phyloP scores from a whole-genome alignment of 2,888 invertebrate species.

The Drosophila borborema region DNA sequence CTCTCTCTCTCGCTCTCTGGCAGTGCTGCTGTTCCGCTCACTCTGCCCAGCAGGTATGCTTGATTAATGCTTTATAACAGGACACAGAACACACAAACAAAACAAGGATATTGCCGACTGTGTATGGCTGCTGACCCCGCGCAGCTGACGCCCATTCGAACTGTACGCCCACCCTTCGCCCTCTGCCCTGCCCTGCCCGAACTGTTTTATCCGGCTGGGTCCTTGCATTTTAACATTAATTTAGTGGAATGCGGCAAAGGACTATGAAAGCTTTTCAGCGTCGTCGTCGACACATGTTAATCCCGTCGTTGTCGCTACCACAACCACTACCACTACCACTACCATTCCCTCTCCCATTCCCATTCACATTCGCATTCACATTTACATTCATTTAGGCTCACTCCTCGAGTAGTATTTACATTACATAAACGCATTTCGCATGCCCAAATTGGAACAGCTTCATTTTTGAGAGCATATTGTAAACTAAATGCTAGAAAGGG shows the following conservation, averaged over 20 bases:
- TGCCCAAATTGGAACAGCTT: constrained; percentile 25
- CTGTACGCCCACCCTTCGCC: not conserved
- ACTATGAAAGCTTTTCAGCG: constrained; percentile 70
- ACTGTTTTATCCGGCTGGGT: constrained; percentile 10
- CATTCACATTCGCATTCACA: constrained; percentile 25
- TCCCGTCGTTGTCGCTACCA: constrained; percentile 55
- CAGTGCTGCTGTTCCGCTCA: constrained; percentile 20
- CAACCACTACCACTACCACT: constrained; percentile 38
- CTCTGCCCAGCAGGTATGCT: constrained; percentile 77
- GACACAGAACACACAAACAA: constrained; percentile 50
- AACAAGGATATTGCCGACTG: constrained; percentile 50
- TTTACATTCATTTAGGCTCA: constrained; percentile 32
- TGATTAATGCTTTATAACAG: constrained; percentile 80
- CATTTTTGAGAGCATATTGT: constrained; percentile 15
- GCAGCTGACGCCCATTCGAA: constrained; percentile 42
- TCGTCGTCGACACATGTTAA: constrained; percentile 74
- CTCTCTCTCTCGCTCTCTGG: not conserved
- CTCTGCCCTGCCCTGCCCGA: not conserved
- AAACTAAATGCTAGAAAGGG: constrained; percentile 5
- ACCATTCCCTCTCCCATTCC: constrained; percentile 11
- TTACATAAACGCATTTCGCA: constrained; percentile 23
- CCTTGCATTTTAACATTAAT: constrained; percentile 78
- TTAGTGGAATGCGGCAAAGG: constrained; percentile 72
- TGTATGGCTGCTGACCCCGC: constrained; percentile 50
- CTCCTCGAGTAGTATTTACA: constrained; percentile 6